Conservation (phyloP, 2,797 vertebrate genomes). For the Anas acuta region DNA sequence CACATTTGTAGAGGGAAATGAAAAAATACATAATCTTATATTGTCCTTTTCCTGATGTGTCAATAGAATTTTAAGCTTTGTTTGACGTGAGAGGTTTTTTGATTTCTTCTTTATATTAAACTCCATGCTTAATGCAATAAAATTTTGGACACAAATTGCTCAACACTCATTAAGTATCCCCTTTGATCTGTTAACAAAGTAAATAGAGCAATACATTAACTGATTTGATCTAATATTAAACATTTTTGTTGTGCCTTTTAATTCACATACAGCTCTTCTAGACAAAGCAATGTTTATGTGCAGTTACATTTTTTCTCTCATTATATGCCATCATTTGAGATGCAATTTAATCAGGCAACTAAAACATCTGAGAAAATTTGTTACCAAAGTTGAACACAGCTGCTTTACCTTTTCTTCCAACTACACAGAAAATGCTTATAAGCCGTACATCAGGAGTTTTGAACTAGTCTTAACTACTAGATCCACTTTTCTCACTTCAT, state of each 20-base stretch:
- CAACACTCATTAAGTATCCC: background rate
- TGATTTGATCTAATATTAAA: constrained; percentile 48
- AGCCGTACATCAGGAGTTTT: background rate
- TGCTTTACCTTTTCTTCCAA: background rate
- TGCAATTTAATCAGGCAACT: background rate
- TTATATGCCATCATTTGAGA: background rate
- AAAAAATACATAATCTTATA: background rate
- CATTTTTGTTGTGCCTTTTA: constrained; percentile 42
- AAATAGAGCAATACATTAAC: background rate
- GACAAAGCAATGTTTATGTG: background rate
- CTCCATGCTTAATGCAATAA: background rate
- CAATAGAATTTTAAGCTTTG: background rate
- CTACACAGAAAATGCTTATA: background rate
- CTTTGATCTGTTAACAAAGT: constrained; percentile 49
- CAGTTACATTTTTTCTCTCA: background rate
- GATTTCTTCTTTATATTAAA: background rate
- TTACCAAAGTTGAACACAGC: background rate
- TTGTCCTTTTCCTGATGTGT: background rate
- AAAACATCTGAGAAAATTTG: background rate
- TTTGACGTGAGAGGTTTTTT: background rate
- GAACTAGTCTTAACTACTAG: background rate
- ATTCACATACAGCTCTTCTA: constrained; percentile 54
- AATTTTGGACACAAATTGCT: background rate
- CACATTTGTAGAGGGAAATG: background rate
- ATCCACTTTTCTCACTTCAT: background rate